A percentile compares a stretch with the other conserved stretches of the same genome.
phyloP scores from a whole-genome alignment of 2,113 vertebrate genomes.

The Anguilla rostrata region DNA sequence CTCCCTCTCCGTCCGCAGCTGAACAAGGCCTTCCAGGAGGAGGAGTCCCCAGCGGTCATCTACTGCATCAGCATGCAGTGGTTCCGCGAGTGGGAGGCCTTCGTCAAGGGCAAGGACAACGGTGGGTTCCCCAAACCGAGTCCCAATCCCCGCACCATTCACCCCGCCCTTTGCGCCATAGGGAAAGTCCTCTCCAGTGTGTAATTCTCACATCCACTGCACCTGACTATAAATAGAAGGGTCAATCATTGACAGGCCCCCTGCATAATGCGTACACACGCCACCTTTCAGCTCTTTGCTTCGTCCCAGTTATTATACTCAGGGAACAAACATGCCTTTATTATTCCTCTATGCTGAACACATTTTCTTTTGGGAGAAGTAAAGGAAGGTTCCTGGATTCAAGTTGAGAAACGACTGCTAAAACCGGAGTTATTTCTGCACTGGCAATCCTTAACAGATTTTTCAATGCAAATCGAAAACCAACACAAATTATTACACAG shows the following conservation, averaged over 20 bases:
- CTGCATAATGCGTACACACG: not conserved
- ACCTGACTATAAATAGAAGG: not conserved
- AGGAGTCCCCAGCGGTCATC: slow-evolving; percentile 90
- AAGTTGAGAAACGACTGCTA: not conserved
- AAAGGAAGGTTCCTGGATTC: not conserved
- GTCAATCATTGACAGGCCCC: not conserved
- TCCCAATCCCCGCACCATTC: not conserved
- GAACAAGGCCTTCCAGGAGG: slow-evolving; percentile 98
- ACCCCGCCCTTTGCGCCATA: slow-evolving; percentile 25
- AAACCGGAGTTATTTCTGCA: not conserved
- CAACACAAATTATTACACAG: not conserved
- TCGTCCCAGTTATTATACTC: not conserved
- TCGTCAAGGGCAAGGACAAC: slow-evolving; percentile 96
- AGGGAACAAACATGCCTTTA: not conserved
- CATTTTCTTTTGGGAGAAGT: not conserved
- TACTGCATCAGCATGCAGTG: slow-evolving; percentile 99
- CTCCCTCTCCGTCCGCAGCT: slow-evolving; percentile 69
- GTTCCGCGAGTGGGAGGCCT: slow-evolving; percentile 98
- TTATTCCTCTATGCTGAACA: no score
- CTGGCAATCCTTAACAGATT: no score
- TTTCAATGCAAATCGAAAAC: not conserved
- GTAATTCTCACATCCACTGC: not conserved
- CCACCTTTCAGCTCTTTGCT: not conserved
- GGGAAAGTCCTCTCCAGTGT: slow-evolving; percentile 17
- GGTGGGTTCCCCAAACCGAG: slow-evolving; percentile 72